Evolutionary conservation across 2,888 invertebrate genomes (phyloP).

Genomic region (Orthosia gracilis): DNA sequence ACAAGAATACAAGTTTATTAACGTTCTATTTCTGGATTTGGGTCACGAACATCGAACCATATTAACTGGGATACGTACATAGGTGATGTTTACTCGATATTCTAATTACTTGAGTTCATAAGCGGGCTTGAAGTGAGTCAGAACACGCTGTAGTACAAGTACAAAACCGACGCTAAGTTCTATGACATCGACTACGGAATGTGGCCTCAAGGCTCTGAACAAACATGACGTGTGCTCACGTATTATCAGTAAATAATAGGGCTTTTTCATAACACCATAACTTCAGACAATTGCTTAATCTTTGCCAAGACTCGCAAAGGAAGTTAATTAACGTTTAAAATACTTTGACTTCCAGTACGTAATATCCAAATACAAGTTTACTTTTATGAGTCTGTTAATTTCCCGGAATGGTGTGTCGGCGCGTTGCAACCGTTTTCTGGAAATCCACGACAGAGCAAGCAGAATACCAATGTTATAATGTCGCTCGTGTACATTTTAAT

Average conservation of each 20-base stretch:
- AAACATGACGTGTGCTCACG: constrained; percentile 74
- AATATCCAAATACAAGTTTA: constrained; percentile 29
- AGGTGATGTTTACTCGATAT: constrained; percentile 68
- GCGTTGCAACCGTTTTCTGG: constrained; percentile 50
- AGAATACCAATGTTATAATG: constrained; percentile 41
- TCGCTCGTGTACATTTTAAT: constrained; percentile 28
- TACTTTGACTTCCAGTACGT: constrained; percentile 24
- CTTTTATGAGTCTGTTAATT: constrained; percentile 49
- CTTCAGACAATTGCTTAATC: constrained; percentile 61
- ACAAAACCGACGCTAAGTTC: constrained; percentile 78
- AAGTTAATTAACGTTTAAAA: constrained; percentile 44
- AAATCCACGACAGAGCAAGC: constrained; percentile 28
- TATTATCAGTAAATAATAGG: constrained; percentile 82
- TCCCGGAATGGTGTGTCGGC: constrained; percentile 46
- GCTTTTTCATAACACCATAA: constrained; percentile 67
- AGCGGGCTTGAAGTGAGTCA: constrained; percentile 64
- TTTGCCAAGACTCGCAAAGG: constrained; percentile 49
- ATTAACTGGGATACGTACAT: constrained; percentile 62
- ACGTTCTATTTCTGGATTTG: constrained; percentile 70
- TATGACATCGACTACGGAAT: constrained; percentile 87
- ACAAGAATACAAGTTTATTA: constrained; percentile 71
- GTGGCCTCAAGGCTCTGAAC: constrained; percentile 82
- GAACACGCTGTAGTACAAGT: constrained; percentile 55
- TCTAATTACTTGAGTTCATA: constrained; percentile 66
- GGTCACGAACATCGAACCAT: constrained; percentile 71